Evolutionary conservation across 2,888 invertebrate genomes (phyloP).

Genomic region (Lasioglossum malachurum): DNA sequence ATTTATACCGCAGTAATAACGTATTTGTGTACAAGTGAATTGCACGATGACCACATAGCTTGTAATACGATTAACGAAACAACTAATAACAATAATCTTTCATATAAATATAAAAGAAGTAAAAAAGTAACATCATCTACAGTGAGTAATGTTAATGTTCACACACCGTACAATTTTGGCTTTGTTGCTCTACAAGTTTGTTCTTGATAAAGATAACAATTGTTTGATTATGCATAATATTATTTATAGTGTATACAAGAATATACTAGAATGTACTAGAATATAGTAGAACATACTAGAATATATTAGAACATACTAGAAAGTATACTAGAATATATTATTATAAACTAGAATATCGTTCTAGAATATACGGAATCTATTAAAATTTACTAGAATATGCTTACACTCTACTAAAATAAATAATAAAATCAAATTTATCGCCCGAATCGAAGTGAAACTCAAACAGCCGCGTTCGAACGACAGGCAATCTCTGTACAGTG

Average conservation of each 20-base stretch:
- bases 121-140: neutral
- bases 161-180: too few species aligned
- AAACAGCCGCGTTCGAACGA: neutral
- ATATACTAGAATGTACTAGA: too few species aligned
- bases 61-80: neutral
- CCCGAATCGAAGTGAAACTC: neutral
- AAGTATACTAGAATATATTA: too few species aligned
- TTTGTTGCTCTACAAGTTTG: too few species aligned
- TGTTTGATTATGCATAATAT: too few species aligned
- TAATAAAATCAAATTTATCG: neutral
- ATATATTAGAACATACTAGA: too few species aligned
- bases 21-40: neutral
- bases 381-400: too few species aligned
- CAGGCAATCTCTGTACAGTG: neutral
- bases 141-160: neutral
- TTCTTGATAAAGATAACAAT: too few species aligned
- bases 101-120: neutral
- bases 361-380: neutral
- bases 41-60: neutral
- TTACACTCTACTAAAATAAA: too few species aligned
- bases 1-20: neutral
- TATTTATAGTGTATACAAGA: too few species aligned
- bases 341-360: too few species aligned
- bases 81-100: neutral
- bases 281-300: too few species aligned